Evolutionary conservation across 2,797 vertebrate genomes (phyloP), one percentile per base, ranked within the genome.

Genomic region (Channa striata): DNA sequence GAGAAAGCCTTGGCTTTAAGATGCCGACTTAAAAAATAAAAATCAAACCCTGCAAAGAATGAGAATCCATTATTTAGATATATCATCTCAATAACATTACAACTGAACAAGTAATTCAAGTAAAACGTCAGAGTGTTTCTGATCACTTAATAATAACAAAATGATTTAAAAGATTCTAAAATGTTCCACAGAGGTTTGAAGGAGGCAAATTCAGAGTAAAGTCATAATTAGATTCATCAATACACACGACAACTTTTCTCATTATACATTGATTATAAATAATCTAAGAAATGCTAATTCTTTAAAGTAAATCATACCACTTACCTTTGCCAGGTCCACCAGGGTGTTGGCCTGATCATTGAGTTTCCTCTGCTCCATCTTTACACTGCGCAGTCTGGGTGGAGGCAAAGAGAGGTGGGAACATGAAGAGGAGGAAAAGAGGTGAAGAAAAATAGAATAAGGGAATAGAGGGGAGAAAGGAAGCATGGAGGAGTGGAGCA

Each of bases 301-400:
- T 14, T 17, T 1, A 17, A 9, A n/a, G 16, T 17, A 42, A 9
- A 42, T 16, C n/a, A 16, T 17, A 42, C n/a, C 2, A 58, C 82
- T 53, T 79, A 96, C 97, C 96, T 98, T 98, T 8, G 97, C 96
- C 88, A 98, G 92, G 87, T 98, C 97, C 74, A 96, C 95, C 66
- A 98, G 90, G 0, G 95, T 96, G 92, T 97, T 98, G 68, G 96
- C 96, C 90, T 98, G 97, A 89, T 97, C 96, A 0, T 95, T 97
- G 79, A 98, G 95, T 82, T 97, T 98, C 59, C 97, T 95, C 75
- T 98, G 97, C 90, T 98, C 97, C 92, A 98, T 97, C 92, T 97
- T 98, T 86, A 97, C 96, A 47, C 96, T 97, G 82, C 97, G 94
- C 86, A 98, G 92, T 93, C 97, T 78, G 74, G 83, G 67, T 59